phyloP scores from a whole-genome alignment of 2,113 vertebrate genomes.

The Gymnarchus niloticus region DNA sequence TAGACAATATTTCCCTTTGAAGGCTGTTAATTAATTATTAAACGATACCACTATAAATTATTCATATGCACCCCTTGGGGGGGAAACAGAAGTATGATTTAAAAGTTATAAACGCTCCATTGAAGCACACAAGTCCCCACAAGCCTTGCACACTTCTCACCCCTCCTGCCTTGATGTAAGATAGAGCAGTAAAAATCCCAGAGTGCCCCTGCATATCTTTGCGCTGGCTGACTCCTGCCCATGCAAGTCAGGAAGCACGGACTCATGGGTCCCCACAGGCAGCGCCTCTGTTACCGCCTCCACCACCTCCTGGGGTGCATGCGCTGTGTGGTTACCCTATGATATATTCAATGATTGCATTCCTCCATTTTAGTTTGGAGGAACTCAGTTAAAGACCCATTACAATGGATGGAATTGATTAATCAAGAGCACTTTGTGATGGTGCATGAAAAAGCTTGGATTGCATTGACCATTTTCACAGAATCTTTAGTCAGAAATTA shows the following conservation, averaged over 20 bases:
- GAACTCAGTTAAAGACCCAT: background rate
- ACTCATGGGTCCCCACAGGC: background rate
- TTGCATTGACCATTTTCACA: slow-evolving; percentile 27
- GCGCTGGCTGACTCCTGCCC: no score
- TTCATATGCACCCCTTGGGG: background rate
- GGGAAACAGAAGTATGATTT: background rate
- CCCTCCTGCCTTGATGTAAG: no score
- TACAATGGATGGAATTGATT: background rate
- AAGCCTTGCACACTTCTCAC: background rate
- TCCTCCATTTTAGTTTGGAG: background rate
- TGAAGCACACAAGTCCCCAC: background rate
- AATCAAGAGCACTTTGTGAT: background rate
- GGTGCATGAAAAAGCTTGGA: background rate
- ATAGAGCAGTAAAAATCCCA: no score
- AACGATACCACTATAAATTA: background rate
- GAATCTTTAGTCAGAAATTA: slow-evolving; percentile 24
- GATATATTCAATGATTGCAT: background rate
- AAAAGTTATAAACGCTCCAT: background rate
- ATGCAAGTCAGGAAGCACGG: no score
- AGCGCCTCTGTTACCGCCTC: background rate
- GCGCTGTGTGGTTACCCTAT: background rate
- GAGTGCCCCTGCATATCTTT: no score
- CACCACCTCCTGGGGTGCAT: no score
- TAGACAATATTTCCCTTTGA: background rate
- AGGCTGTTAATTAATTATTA: background rate